Evolutionary conservation across 2,888 invertebrate genomes (phyloP), one percentile per base, ranked within the genome.

Genomic region (Euzetes globulus): DNA sequence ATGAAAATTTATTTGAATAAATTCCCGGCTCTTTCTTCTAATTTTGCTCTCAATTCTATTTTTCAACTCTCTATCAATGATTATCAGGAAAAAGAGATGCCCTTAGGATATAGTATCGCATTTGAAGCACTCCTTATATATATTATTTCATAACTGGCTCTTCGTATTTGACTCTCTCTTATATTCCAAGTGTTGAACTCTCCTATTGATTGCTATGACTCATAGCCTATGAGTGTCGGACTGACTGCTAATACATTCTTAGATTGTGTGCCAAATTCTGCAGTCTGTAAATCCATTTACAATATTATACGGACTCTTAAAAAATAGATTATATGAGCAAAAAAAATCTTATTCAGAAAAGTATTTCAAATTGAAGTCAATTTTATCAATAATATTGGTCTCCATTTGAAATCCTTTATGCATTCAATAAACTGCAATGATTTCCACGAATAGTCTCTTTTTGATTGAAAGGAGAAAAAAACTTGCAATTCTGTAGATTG

Each of bases 61-160:
- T 3, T 47, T 17, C 17, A 52, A 19, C 11, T 25, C 22, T 58
- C 29, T 29, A 27, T 22, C 27, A 27, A 58, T 29, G 27, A 58
- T 58, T 58, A 41, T 41, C 41, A 41, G 13, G 15, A 58, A 58
- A 58, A 58, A 58, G 58, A 58, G 58, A 58, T 58, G 58, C 58
- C 58, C 29, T 58, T 58, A 58, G 29, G 58, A 27, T 27, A 58
- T 1, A 27, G 58, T 17, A 58, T 29, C 19, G 17, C 50, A 58
- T 27, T 58, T 13, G 58, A 58, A 27, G 58, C 29, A 1, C 17
- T 58, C 22, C 17, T 58, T 55, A 5, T 58, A 58, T 58, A 27
- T 50, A n/a, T 58, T 27, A 58, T 58, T 41, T 41, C 41, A 41
- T 41, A 41, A 41, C 41, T 41, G 41, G 41, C 41, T 41, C 41